Evolutionary conservation across 1,140 invertebrate species (phyloP).

Genomic region (Acyrthosiphon pisum): DNA sequence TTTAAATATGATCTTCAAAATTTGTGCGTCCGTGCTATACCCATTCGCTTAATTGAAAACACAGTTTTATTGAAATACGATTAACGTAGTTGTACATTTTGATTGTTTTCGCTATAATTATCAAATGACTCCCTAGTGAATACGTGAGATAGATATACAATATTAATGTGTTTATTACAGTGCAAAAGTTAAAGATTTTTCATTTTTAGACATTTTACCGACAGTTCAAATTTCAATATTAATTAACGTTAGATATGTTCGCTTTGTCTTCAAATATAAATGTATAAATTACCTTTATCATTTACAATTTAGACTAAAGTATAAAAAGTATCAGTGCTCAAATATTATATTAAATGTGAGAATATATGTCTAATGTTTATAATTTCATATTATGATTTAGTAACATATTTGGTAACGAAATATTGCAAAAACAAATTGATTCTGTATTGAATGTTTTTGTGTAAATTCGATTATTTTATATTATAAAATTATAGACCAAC

Average conservation of each 20-base stretch:
- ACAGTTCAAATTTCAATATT: not conserved
- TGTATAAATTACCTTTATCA: not conserved
- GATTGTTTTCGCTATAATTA: not conserved
- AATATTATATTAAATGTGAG: not conserved
- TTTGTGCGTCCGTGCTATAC: not conserved
- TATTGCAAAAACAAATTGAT: slow-evolving; percentile 23
- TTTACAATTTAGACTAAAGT: too few relatives aligned
- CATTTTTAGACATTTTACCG: not conserved
- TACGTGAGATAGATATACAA: not conserved
- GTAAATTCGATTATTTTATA: not conserved
- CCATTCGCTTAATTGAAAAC: not conserved
- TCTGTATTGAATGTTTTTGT: not conserved
- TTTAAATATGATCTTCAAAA: slow-evolving; percentile 29
- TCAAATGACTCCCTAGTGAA: not conserved
- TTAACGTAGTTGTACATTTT: not conserved
- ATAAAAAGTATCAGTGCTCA: not conserved
- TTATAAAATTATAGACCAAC: not conserved
- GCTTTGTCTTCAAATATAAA: not conserved
- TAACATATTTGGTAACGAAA: slow-evolving; percentile 23
- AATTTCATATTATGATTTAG: not conserved
- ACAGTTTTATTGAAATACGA: not conserved
- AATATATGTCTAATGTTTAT: not conserved
- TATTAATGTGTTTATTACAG: not conserved
- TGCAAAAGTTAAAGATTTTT: not conserved
- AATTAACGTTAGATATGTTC: not conserved